Percentiles rank a stretch among this genome's conserved stretches.
These are phyloP conservation scores for Apocrypta bakeri DNA, from an alignment of 1,140 invertebrate species.

Conservation along the genomic window DNA sequence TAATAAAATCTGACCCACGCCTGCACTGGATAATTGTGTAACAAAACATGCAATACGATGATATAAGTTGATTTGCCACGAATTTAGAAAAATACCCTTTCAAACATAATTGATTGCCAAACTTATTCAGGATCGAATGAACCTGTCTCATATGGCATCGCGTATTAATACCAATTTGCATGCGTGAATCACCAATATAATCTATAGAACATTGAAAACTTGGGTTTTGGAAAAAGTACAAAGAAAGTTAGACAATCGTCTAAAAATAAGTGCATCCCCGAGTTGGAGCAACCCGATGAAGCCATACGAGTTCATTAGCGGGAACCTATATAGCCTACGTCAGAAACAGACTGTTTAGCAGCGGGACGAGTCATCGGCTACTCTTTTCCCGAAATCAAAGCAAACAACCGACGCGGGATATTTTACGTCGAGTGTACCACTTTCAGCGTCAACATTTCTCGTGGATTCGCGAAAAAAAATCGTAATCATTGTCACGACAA, in stretches of 20 bases:
- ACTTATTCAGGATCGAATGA: too few species aligned
- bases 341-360: background rate
- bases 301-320: background rate
- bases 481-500: background rate
- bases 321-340: constrained; percentile 21
- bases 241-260: constrained; percentile 10
- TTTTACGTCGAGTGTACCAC: constrained; percentile 14
- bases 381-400: constrained; percentile 25
- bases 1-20: background rate
- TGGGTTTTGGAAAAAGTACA: background rate
- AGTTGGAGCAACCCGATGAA: background rate
- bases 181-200: background rate
- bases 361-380: constrained; percentile 25
- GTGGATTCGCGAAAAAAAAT: background rate
- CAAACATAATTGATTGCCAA: too few species aligned
- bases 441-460: background rate
- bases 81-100: too few species aligned
- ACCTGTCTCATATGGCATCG: background rate
- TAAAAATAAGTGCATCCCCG: constrained; percentile 23
- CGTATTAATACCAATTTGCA: background rate
- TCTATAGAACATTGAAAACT: background rate
- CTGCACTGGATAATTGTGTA: background rate
- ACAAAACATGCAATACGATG: too few species aligned
- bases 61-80: too few species aligned
- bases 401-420: constrained; percentile 28